phyloP scores from a whole-genome alignment of 2,797 vertebrate genomes.

The Pseudotriccus pelzelni region DNA sequence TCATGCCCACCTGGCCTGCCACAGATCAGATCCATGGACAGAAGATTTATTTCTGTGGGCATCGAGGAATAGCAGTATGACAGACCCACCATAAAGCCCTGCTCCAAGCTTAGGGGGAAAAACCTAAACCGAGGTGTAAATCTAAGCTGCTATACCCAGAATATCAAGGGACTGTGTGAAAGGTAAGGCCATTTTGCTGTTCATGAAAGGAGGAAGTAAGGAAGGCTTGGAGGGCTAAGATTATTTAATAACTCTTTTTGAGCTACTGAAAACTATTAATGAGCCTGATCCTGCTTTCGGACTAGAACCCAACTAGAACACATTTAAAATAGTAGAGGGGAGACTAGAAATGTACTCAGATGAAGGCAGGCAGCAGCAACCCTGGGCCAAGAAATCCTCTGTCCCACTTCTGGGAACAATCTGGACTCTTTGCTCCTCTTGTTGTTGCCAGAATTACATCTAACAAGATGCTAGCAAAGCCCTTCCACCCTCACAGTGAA shows the following conservation, averaged over 20 bases:
- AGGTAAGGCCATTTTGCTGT: not conserved
- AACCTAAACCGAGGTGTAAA: not conserved
- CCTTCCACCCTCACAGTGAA: not conserved
- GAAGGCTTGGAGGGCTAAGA: not conserved
- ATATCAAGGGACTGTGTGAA: not conserved
- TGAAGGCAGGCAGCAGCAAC: not conserved
- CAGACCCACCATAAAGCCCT: not conserved
- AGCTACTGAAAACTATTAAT: not conserved
- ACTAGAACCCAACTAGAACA: not conserved
- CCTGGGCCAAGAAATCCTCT: slow-evolving; percentile 13
- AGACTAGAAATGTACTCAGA: not conserved
- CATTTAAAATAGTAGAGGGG: not conserved
- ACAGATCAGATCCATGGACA: not conserved
- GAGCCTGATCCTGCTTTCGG: not conserved
- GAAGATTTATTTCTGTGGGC: not conserved
- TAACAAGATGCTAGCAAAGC: not conserved
- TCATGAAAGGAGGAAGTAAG: not conserved
- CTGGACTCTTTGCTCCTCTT: not conserved
- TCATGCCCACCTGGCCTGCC: not conserved
- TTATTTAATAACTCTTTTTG: not conserved
- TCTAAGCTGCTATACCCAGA: not conserved
- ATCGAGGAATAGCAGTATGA: not conserved
- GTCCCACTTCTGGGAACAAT: not conserved
- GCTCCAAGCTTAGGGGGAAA: not conserved
- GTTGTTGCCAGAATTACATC: not conserved